Evolutionary conservation across 1,140 invertebrate genomes (phyloP), one percentile per base, ranked within the genome.

Genomic region (Drosophila lowei): DNA sequence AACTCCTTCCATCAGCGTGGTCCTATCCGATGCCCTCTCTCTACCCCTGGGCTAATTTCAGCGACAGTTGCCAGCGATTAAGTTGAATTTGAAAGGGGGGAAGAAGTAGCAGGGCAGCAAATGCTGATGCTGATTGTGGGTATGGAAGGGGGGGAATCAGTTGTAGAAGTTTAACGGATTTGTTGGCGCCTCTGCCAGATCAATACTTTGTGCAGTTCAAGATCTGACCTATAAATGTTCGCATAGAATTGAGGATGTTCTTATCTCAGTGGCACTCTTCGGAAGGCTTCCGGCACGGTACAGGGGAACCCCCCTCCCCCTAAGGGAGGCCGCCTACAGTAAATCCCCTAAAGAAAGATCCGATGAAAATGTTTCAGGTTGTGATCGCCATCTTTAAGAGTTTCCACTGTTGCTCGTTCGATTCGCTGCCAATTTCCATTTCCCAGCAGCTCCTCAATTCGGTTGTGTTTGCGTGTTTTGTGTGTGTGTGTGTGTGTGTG

Each of bases 401-500:
- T 11, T 71, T 73, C 71, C 61, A 43, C 54, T 48, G 58, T 34
- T 72, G 56, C 47, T 72, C 46, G 42, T 56, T 60, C 71, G 56
- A 72, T 64, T 72, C 62, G 47, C 38, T 64, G 59, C 57, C 55
- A 43, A 65, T 66, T 80, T 61, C 57, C 61, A 65, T 61, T 80
- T 61, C 57, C 61, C 41, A 64, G 34, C 67, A 55, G 67, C 78
- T 74, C 63, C 68, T 5, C 44, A 62, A 71, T 65, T 62, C 43
- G 44, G 30, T 58, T 53, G 38, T 60, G 41, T 41, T 38, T 55
- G 50, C 47, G 61, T 59, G 34, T 72, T 25, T 25, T 25, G 54
- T 53, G 38, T 66, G 30, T 34, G 41, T 55, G 50, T 47, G 61
- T 59, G 34, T 72, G 49, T 49, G 15, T 49, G 6, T 54, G 42